Conservation (phyloP, 2,113 vertebrate species). For the Hemichromis elongatus region DNA sequence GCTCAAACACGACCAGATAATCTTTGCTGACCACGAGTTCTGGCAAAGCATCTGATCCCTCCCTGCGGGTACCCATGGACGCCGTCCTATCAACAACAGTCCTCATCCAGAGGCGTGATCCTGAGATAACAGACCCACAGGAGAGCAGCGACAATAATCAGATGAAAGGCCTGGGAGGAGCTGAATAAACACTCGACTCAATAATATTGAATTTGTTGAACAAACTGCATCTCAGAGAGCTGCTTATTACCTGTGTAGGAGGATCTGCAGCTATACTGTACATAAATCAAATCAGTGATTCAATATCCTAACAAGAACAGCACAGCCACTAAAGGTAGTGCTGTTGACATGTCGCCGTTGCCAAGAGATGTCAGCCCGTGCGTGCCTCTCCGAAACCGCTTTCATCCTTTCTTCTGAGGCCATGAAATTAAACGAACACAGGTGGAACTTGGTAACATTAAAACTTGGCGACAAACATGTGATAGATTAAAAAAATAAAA, state of each 20-base stretch:
- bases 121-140: conserved; percentile 41
- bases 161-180: conserved; percentile 29
- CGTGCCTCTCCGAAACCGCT: background rate
- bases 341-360: background rate
- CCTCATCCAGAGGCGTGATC: conserved; percentile 38
- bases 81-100: conserved; percentile 36
- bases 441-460: background rate
- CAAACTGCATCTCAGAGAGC: background rate
- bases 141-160: conserved; percentile 25
- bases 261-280: background rate
- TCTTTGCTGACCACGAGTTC: conserved; percentile 28
- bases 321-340: background rate
- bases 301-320: background rate
- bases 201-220: conserved; percentile 27
- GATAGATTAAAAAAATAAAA: background rate
- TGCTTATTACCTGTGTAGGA: background rate
- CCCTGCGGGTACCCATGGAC: conserved; percentile 2
- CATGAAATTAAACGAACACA: background rate
- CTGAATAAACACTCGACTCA: conserved; percentile 27
- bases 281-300: background rate
- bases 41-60: conserved; percentile 40
- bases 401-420: background rate
- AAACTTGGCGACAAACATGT: background rate
- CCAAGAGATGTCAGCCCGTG: background rate
- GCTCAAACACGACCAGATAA: conserved; percentile 44